A percentile compares a stretch with the other conserved stretches of the same genome.
Evolutionary conservation across 2,113 vertebrate species (phyloP).

Genomic region (Percopsis transmontana): DNA sequence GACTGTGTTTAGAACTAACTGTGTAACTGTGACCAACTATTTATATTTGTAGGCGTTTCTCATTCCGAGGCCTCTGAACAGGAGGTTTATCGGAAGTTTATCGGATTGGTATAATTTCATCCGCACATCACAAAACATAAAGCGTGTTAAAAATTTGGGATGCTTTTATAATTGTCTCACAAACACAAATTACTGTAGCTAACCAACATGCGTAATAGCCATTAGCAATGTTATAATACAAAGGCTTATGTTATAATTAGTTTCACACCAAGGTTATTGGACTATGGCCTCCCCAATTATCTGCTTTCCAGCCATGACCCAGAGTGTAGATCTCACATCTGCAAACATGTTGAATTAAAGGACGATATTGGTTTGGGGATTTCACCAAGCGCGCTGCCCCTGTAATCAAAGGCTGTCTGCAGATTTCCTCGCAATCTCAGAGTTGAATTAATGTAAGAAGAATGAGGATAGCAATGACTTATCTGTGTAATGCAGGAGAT

Average conservation of each 20-base stretch:
- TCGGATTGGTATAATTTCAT: constrained; percentile 6
- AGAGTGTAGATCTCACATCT: constrained; percentile 36
- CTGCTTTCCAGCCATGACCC: constrained; percentile 20
- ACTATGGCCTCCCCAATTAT: constrained; percentile 20
- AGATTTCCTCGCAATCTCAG: constrained; percentile 52
- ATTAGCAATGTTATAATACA: constrained; percentile 19
- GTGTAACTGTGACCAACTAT: too few relatives aligned
- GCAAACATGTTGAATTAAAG: constrained; percentile 58
- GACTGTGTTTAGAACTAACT: too few relatives aligned
- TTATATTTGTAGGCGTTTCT: too few relatives aligned
- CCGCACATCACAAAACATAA: constrained; percentile 20
- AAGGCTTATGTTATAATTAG: constrained; percentile 52
- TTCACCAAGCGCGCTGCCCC: constrained; percentile 44
- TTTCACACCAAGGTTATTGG: constrained; percentile 48
- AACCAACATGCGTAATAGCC: constrained; percentile 3
- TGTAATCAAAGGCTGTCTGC: constrained; percentile 49
- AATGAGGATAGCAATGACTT: constrained; percentile 54
- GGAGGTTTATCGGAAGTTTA: constrained; percentile 17
- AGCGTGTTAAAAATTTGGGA: constrained; percentile 45
- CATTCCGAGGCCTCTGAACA: too few relatives aligned
- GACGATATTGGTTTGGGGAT: constrained; percentile 63
- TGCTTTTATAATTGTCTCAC: not conserved
- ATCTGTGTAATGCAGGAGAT: constrained; percentile 55
- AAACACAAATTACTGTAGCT: too few relatives aligned
- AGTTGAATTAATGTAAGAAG: constrained; percentile 45